Evolutionary conservation across 2,797 vertebrate species (phyloP), one percentile per base, ranked within the genome.

Genomic region (Octomys mimax): DNA sequence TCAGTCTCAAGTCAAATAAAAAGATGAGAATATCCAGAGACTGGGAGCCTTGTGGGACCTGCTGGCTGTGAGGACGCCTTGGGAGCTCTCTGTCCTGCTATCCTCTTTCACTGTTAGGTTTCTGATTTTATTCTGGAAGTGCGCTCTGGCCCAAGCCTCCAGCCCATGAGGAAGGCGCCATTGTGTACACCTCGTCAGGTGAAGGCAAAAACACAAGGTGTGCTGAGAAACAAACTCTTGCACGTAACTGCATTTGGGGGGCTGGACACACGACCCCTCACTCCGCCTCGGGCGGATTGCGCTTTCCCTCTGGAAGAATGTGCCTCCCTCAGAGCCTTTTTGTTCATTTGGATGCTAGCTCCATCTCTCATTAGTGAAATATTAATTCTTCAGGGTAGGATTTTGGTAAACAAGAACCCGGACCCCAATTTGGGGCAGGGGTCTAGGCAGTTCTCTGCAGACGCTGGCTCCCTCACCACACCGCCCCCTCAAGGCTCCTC

Each of bases 61-160:
- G 39, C 36, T 68, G 14, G 16, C 89, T 71, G 80, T 33, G 73
- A 54, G 4, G 42, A 2, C 1, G 0, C 0, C 1, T 57, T 6
- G 57, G 33, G 64, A 33, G n/a, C 73, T 91, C 92, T 36, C 54
- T 24, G 46, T 71, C 78, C 75, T 31, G 9, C 83, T 59, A 31
- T 80, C 52, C 88, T 21, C 64, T 77, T 81, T 19, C 33, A 42
- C 54, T 14, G 39, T 39, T 80, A 87, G 54, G 28, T 88, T 96
- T 93, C 79, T 1, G 33, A 9, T 39, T 97, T 96, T 90, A 83
- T 87, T 93, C 61, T 81, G 89, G 73, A 88, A 89, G 75, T 11
- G 2, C 3, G 21, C 36, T 87, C 19, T 80, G 82, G 70, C 64
- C 79, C 0, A 88, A 94, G 94, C 68, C n/a, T 54, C 26, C 86